Evolutionary conservation across 2,888 invertebrate species (phyloP).

Genomic region (Clanis bilineata): DNA sequence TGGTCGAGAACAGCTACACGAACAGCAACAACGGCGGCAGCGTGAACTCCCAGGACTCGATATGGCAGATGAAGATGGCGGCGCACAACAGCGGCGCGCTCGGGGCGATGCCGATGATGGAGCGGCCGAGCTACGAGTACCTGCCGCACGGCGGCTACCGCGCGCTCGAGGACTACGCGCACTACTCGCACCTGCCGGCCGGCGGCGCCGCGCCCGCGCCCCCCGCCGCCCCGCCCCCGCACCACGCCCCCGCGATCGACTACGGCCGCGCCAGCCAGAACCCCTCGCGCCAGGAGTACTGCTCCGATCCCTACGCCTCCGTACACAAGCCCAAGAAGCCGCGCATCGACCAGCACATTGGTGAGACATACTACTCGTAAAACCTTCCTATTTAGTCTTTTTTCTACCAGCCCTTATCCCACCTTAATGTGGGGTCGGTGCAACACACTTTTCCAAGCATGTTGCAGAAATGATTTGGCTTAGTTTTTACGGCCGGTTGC

Average conservation of each 20-base stretch:
- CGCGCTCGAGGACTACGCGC: conserved; percentile 90
- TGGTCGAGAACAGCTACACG: conserved; percentile 95
- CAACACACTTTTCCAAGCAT: no score
- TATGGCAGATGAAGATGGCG: conserved; percentile 97
- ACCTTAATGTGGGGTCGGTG: no score
- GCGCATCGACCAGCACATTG: conserved; percentile 92
- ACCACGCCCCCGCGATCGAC: conserved; percentile 88
- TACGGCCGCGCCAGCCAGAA: conserved; percentile 88
- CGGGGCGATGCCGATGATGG: conserved; percentile 77
- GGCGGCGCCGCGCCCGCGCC: conserved; percentile 27
- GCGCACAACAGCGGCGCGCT: conserved; percentile 86
- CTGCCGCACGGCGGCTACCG: conserved; percentile 94
- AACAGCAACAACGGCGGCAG: conserved; percentile 98
- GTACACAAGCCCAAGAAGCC: conserved; percentile 94
- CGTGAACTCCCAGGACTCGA: conserved; percentile 95
- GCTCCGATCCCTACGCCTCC: conserved; percentile 93
- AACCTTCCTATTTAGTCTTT: no score
- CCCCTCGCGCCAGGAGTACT: conserved; percentile 93
- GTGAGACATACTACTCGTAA: conserved; percentile 69
- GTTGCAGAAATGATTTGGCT: no score
- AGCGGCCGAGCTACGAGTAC: conserved; percentile 86
- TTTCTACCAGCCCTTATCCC: no score
- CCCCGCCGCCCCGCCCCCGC: conserved; percentile 83
- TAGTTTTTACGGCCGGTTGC: no score
- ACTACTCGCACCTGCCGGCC: conserved; percentile 88